phyloP scores from a whole-genome alignment of 2,113 vertebrate genomes.

The Agelaius phoeniceus region DNA sequence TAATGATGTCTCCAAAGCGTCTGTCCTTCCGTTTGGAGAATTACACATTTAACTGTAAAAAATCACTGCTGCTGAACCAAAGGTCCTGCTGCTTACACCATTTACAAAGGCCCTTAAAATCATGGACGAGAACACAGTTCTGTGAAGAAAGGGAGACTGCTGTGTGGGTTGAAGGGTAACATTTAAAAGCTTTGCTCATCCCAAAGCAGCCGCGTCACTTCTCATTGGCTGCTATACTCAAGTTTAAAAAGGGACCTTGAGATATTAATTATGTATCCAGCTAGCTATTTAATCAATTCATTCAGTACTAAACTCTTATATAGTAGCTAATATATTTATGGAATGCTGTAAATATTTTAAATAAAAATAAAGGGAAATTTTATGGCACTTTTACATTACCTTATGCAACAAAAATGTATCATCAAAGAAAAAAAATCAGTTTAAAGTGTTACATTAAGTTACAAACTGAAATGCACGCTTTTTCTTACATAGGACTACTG shows the following conservation, averaged over 20 bases:
- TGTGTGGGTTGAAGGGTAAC: conserved; percentile 44
- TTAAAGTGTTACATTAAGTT: background rate
- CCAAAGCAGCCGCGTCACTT: background rate
- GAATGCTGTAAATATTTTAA: background rate
- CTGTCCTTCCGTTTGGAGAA: conserved; percentile 30
- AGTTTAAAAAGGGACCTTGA: background rate
- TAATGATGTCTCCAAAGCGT: conserved; percentile 56
- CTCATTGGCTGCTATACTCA: background rate
- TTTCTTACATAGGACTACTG: background rate
- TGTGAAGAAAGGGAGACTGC: conserved; percentile 16
- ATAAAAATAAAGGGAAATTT: background rate
- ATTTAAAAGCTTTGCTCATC: conserved; percentile 27
- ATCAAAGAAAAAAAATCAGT: background rate
- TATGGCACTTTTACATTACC: background rate
- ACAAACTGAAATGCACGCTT: background rate
- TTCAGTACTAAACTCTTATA: background rate
- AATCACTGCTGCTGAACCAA: conserved; percentile 13
- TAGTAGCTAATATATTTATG: background rate
- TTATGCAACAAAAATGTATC: background rate
- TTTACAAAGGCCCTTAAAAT: conserved; percentile 47
- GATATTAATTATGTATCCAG: background rate
- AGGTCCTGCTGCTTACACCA: conserved; percentile 45
- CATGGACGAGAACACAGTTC: background rate
- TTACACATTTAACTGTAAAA: conserved; percentile 51
- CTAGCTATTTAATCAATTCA: background rate